Base-by-base conservation (phyloP, 2,797 vertebrate genomes). In the Choloepus didactylus region DNA sequence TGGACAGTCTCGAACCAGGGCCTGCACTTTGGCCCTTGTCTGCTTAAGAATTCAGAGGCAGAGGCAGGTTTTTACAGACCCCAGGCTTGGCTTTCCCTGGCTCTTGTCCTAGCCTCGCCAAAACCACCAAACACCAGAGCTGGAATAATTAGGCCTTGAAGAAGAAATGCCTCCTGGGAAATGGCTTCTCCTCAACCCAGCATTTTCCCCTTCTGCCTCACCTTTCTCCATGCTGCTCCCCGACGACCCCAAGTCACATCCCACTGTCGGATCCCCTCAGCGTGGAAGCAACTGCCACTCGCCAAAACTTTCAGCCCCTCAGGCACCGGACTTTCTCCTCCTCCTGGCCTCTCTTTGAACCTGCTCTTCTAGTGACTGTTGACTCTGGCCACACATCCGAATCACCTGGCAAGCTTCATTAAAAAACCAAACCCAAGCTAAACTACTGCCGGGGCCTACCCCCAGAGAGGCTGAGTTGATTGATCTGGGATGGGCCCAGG, bases 11-110 rank as follows among this genome's bases (percentile, higher is more conserved):
- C 12, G 0, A 51, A 38, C 3, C 46, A 79, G 56, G 15, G 23
- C 67, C 92, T 91, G 25, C 23, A 73, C 66, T 89, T 88, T 69
- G 86, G 41, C 51, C 95, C 80, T 72, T 94, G 85, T 95, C 88
- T 94, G 44, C 82, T 92, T 95, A 95, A 93, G 93, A 93, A 95
- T 62, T 25, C 87, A 89, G 56, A 80, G 54, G 8, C 38, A 75
- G 46, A 87, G 62, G 69, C 15, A 31, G 4, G 11, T 31, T 72
- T 93, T 85, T 9, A 85, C 27, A 72, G n/a, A 62, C 31, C 5
- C 60, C 12, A 64, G 27, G 35, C 38, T 88, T 51, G 27, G 19
- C 56, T 66, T 60, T 64, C 14, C 31, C 46, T 54, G n/a, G 46
- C 51, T 87, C 75, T 97, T 72, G 69, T 18, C 72, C 54, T 79